These are phyloP conservation scores for Drosophila pallidifrons DNA, from an alignment of 1,140 invertebrate genomes.

Conservation along the genomic window DNA sequence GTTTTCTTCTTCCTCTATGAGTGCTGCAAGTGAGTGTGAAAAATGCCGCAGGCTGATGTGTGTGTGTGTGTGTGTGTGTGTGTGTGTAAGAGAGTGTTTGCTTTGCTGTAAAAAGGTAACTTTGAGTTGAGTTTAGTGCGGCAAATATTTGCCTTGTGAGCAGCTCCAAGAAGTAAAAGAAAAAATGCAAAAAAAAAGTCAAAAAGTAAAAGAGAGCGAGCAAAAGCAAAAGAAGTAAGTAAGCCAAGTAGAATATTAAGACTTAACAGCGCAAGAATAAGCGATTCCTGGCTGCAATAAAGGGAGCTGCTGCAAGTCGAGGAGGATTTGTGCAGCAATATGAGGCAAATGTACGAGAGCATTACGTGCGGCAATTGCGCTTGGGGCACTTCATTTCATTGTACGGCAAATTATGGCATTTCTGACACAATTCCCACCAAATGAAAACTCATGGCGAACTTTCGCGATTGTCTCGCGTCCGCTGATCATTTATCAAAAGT, in stretches of 20 bases:
- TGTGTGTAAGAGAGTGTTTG: slow-evolving; percentile 23
- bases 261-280: slow-evolving; percentile 35
- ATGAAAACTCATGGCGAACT: background rate
- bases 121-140: slow-evolving; percentile 39
- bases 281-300: slow-evolving; percentile 25
- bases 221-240: slow-evolving; percentile 5
- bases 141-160: slow-evolving; percentile 50
- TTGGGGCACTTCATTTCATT: slow-evolving; percentile 26
- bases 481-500: slow-evolving; percentile 36
- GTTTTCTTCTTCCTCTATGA: background rate
- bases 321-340: slow-evolving; percentile 30
- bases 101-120: slow-evolving; percentile 40
- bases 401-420: slow-evolving; percentile 32
- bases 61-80: background rate
- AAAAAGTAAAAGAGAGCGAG: background rate
- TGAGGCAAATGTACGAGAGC: slow-evolving; percentile 18
- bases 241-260: slow-evolving; percentile 52
- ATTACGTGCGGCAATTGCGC: slow-evolving; percentile 42
- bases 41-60: slow-evolving; percentile 27
- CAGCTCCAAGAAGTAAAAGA: slow-evolving; percentile 1
- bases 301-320: slow-evolving; percentile 11
- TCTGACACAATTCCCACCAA: slow-evolving; percentile 12
- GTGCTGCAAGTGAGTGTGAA: slow-evolving; percentile 44
- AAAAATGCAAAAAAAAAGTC: background rate
- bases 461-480: background rate